These are phyloP conservation scores for Phylloscopus whistleri DNA, from an alignment of 2,113 vertebrate genomes.

Conservation along the genomic window DNA sequence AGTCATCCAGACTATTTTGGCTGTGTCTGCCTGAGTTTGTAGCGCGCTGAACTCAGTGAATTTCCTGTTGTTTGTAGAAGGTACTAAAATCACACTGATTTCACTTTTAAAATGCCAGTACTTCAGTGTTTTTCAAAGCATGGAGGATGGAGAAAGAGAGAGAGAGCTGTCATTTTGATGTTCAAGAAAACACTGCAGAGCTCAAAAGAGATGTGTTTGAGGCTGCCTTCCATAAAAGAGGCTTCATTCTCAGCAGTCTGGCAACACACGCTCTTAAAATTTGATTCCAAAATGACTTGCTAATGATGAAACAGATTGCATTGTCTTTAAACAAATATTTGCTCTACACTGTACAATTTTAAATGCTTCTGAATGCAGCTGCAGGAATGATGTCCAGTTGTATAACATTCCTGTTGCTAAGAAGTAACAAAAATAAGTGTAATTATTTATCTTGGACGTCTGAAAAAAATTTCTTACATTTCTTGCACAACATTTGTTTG, in stretches of 20 bases:
- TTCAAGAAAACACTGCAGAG: neutral
- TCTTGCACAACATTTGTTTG: constrained; percentile 31
- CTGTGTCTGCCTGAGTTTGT: neutral
- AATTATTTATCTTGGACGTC: constrained; percentile 48
- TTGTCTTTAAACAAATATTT: constrained; percentile 57
- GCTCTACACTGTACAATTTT: neutral
- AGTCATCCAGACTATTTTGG: neutral
- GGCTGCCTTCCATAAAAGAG: neutral
- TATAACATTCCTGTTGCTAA: constrained; percentile 29
- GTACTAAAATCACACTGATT: neutral
- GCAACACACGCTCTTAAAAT: neutral
- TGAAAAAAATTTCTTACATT: constrained; percentile 13
- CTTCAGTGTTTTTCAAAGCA: neutral
- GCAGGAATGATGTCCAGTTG: constrained; percentile 24
- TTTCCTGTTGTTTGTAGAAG: neutral
- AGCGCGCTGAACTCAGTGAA: neutral
- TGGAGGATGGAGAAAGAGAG: neutral
- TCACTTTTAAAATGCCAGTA: neutral
- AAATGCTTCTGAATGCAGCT: constrained; percentile 46
- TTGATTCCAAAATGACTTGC: neutral
- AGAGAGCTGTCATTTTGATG: neutral
- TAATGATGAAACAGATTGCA: constrained; percentile 2
- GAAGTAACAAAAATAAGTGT: constrained; percentile 43
- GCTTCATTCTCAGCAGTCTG: neutral
- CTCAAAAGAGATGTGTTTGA: neutral